Percentiles rank a stretch among this genome's conserved stretches.
phyloP scores from a whole-genome alignment of 1,140 invertebrate species.

The Lucilia cuprina region DNA sequence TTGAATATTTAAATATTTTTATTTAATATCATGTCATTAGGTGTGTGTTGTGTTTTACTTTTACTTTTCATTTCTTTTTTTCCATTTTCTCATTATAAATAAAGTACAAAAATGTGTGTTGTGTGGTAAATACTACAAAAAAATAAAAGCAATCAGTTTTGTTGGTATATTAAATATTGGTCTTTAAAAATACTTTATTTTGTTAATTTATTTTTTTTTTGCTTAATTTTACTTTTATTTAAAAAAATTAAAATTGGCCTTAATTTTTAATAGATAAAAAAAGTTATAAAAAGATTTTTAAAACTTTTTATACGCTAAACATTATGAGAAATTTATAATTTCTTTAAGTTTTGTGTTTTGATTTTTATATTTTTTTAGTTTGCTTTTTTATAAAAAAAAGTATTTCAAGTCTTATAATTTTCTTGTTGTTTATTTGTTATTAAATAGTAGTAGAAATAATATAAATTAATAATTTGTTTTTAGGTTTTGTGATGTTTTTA shows the following conservation, averaged over 20 bases:
- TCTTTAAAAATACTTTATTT: too few species aligned
- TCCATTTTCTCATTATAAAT: neutral
- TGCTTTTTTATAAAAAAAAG: conserved; percentile 17
- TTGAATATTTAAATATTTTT: neutral
- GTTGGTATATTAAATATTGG: too few species aligned
- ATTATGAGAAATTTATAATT: conserved; percentile 26
- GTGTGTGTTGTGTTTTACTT: neutral
- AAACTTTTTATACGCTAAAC: neutral
- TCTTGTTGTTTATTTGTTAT: neutral
- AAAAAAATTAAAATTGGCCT: neutral
- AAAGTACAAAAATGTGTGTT: neutral
- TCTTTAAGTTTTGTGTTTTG: neutral
- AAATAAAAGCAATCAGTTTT: neutral
- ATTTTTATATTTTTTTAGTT: conserved; percentile 17
- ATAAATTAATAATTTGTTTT: neutral
- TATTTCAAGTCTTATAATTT: conserved; percentile 16
- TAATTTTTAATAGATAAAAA: neutral
- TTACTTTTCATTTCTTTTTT: neutral
- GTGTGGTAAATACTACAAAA: neutral
- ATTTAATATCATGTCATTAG: neutral
- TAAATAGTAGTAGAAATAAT: neutral
- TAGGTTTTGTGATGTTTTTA: neutral
- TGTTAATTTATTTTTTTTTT: neutral
- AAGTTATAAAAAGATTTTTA: neutral
- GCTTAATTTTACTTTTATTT: neutral